These are phyloP conservation scores for Hybognathus amarus DNA, from an alignment of 2,797 vertebrate genomes.

Conservation along the genomic window DNA sequence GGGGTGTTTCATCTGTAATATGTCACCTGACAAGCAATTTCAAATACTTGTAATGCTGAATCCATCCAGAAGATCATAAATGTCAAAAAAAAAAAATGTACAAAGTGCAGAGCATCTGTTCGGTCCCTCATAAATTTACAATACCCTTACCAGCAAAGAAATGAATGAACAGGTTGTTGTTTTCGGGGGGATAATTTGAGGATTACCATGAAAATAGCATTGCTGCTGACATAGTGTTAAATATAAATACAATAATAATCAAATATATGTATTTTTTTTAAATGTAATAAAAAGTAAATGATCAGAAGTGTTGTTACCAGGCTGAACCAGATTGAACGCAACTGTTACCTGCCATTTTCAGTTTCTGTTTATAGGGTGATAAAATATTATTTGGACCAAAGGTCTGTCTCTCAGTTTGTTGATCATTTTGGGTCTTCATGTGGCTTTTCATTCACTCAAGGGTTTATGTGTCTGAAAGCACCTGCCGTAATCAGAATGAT, in stretches of 20 bases:
- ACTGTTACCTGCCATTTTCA: constrained; percentile 7
- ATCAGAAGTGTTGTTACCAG: neutral
- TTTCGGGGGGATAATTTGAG: neutral
- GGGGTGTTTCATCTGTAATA: constrained; percentile 12
- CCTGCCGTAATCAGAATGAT: constrained; percentile 21
- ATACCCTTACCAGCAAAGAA: constrained; percentile 1
- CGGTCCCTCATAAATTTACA: neutral
- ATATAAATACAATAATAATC: neutral
- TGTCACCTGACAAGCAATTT: constrained; percentile 40
- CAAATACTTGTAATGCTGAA: constrained; percentile 12
- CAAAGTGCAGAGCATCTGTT: constrained; percentile 6
- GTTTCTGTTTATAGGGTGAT: constrained; percentile 16
- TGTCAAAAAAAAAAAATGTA: neutral
- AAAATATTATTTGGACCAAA: constrained; percentile 6
- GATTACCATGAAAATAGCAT: neutral
- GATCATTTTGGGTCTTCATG: constrained; percentile 8
- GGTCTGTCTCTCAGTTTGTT: constrained; percentile 2
- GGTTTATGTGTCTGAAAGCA: constrained; percentile 32
- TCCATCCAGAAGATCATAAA: constrained; percentile 40
- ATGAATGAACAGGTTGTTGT: neutral
- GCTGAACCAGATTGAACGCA: neutral
- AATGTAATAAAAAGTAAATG: neutral
- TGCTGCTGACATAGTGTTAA: neutral
- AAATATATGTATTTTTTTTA: too few relatives aligned
- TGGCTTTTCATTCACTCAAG: constrained; percentile 12